These are phyloP conservation scores for Leptogaster cylindrica DNA, from an alignment of 2,888 invertebrate species.

Conservation along the genomic window DNA sequence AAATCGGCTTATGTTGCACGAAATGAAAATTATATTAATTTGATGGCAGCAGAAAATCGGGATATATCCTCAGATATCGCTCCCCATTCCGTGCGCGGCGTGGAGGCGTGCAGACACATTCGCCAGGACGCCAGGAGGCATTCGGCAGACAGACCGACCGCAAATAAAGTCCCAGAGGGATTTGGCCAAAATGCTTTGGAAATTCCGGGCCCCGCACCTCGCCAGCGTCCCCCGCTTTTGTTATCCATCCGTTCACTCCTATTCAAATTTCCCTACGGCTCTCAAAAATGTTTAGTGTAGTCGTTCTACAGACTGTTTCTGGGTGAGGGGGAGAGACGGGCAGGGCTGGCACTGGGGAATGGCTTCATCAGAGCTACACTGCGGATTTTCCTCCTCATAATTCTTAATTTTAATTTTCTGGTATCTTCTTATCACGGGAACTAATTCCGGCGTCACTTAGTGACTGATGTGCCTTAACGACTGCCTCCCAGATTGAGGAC, in stretches of 20 bases:
- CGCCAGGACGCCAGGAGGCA: neutral
- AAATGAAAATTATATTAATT: constrained; percentile 17
- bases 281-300: neutral
- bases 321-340: too few species aligned
- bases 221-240: neutral
- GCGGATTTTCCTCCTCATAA: neutral
- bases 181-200: neutral
- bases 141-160: neutral
- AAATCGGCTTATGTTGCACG: constrained; percentile 21
- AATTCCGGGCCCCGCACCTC: neutral
- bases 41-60: neutral
- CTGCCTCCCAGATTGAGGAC: too few species aligned
- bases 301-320: neutral
- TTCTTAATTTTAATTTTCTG: neutral
- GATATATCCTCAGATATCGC: neutral
- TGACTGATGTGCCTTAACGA: too few species aligned
- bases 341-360: too few species aligned
- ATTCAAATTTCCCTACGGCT: neutral
- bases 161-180: neutral
- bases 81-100: neutral
- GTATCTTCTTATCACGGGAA: neutral
- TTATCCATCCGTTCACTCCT: neutral
- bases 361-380: neutral
- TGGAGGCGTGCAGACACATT: neutral
- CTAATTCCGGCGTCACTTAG: too few species aligned